Conservation (phyloP, 2,888 invertebrate genomes). For the Idaea dimidiata region DNA sequence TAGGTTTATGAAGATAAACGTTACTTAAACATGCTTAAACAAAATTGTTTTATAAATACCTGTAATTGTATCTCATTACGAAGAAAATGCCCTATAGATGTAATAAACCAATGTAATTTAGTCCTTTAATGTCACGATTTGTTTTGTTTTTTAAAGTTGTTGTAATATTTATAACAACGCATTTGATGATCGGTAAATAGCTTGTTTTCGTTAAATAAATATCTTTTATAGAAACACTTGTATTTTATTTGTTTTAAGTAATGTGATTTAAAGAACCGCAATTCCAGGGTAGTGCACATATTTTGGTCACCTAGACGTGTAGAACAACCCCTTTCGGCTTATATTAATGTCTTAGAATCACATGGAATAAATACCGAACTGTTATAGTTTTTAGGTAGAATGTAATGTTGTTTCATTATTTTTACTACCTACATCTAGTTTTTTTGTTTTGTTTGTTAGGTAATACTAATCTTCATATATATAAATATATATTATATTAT, state of each 20-base stretch:
- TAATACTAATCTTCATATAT: too few relatives aligned
- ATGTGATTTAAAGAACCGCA: too few relatives aligned
- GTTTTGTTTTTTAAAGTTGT: constrained; percentile 43
- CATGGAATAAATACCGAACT: too few relatives aligned
- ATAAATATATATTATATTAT: too few relatives aligned
- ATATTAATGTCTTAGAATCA: too few relatives aligned
- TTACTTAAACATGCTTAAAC: not conserved
- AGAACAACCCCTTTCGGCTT: too few relatives aligned
- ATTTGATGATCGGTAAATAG: constrained; percentile 19
- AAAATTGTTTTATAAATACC: not conserved
- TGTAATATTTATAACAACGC: constrained; percentile 72
- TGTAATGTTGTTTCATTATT: too few relatives aligned
- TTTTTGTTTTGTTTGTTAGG: too few relatives aligned
- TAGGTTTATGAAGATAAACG: not conserved
- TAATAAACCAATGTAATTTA: not conserved
- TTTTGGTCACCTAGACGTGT: too few relatives aligned
- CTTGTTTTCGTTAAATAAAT: constrained; percentile 21
- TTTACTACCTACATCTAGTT: too few relatives aligned
- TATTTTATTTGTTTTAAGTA: not conserved
- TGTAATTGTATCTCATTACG: not conserved
- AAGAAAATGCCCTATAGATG: not conserved
- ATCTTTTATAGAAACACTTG: not conserved
- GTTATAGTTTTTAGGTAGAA: too few relatives aligned
- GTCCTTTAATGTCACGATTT: not conserved
- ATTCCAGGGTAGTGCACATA: too few relatives aligned